Evolutionary conservation across 2,797 vertebrate genomes (phyloP).

Genomic region (Thripadectes ignobilis): DNA sequence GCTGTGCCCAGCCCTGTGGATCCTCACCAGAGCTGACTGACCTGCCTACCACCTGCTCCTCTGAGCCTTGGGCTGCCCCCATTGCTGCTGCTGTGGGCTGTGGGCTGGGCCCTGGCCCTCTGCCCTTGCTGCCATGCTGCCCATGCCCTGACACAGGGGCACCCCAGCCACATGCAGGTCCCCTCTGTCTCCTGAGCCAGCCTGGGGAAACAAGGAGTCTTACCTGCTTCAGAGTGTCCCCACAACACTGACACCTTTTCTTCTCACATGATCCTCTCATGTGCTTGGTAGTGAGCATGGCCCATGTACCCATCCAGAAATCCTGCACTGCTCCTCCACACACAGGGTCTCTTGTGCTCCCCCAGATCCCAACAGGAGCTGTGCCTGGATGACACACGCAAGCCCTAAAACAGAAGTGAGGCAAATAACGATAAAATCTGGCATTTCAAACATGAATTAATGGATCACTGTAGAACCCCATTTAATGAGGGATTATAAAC

Average conservation of each 20-base stretch:
- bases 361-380: background rate
- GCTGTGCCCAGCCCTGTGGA: background rate
- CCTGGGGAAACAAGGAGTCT: background rate
- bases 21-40: background rate
- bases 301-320: background rate
- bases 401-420: slow-evolving; percentile 50
- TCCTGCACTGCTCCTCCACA: background rate
- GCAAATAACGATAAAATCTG: slow-evolving; percentile 66
- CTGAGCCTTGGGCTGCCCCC: background rate
- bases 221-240: background rate
- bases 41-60: background rate
- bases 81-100: background rate
- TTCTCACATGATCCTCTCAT: background rate
- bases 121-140: background rate
- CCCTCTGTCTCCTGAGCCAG: background rate
- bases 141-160: background rate
- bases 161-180: background rate
- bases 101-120: background rate
- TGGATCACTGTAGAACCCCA: slow-evolving; percentile 46
- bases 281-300: background rate
- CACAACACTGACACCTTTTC: background rate
- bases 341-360: background rate
- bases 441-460: slow-evolving; percentile 66
- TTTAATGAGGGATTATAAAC: slow-evolving; percentile 64
- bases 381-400: background rate